A percentile compares a stretch with the other conserved stretches of the same genome.
These are phyloP conservation scores for Cassiopea andromeda DNA, from an alignment of 30 jellyfish, hydroid and myxozoan species.

Conservation along the genomic window DNA sequence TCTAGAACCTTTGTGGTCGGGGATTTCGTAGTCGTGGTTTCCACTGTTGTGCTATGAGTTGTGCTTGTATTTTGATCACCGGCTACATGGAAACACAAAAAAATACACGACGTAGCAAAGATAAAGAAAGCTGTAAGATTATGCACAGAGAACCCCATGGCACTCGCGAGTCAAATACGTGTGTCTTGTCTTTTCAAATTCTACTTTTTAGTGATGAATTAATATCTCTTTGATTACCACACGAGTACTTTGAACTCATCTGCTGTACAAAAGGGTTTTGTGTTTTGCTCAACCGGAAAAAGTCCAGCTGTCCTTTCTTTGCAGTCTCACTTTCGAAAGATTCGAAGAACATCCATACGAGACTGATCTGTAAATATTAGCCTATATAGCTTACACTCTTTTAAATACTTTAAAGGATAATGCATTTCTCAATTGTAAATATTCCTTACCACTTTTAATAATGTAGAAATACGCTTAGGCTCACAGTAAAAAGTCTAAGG, in stretches of 20 bases:
- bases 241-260: constrained; percentile 1
- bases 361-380: no score
- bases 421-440: no score
- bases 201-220: not conserved
- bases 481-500: no score
- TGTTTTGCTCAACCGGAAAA: constrained; percentile 4
- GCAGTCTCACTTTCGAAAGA: constrained; percentile 29
- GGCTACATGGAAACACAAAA: not conserved
- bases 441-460: no score
- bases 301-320: constrained; percentile 51
- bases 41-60: not conserved
- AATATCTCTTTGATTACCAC: not conserved
- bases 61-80: no score
- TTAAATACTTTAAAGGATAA: no score
- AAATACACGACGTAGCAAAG: not conserved
- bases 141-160: constrained; percentile 6
- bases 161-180: not conserved
- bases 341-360: no score
- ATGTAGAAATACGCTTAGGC: no score
- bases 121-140: not conserved
- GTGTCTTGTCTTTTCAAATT: not conserved
- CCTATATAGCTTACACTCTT: no score
- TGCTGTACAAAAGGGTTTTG: constrained; percentile 21
- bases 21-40: not conserved
- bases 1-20: not conserved